Conservation (phyloP, 1,140 invertebrate species). For the Platorchestia sp. region DNA sequence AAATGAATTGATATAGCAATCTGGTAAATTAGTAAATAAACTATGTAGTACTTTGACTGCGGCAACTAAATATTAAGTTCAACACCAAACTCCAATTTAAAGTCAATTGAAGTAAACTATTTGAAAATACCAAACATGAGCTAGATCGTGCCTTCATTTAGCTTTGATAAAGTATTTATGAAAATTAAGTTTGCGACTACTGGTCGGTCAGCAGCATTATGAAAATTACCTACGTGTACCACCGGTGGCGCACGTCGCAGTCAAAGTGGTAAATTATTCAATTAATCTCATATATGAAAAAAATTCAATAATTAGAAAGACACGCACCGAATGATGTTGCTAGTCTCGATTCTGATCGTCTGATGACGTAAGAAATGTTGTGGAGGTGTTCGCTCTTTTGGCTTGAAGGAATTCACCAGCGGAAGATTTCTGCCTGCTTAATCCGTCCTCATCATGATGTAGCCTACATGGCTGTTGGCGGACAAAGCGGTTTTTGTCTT, state of each 20-base stretch:
- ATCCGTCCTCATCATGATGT: background rate
- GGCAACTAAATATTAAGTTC: too few species aligned
- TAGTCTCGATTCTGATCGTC: background rate
- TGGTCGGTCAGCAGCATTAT: too few species aligned
- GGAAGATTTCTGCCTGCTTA: background rate
- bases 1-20: background rate
- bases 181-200: too few species aligned
- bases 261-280: background rate
- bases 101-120: too few species aligned
- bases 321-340: background rate
- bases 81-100: too few species aligned
- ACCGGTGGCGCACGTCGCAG: too few species aligned
- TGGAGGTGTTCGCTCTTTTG: background rate
- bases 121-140: too few species aligned
- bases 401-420: background rate
- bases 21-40: too few species aligned
- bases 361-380: background rate
- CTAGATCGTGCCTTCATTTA: too few species aligned
- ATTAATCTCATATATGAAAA: background rate
- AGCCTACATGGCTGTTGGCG: background rate
- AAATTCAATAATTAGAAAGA: background rate
- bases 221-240: too few species aligned
- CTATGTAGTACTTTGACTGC: too few species aligned
- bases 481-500: background rate
- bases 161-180: too few species aligned